phyloP scores from a whole-genome alignment of 1,140 invertebrate species.

The Antheraea mylitta region DNA sequence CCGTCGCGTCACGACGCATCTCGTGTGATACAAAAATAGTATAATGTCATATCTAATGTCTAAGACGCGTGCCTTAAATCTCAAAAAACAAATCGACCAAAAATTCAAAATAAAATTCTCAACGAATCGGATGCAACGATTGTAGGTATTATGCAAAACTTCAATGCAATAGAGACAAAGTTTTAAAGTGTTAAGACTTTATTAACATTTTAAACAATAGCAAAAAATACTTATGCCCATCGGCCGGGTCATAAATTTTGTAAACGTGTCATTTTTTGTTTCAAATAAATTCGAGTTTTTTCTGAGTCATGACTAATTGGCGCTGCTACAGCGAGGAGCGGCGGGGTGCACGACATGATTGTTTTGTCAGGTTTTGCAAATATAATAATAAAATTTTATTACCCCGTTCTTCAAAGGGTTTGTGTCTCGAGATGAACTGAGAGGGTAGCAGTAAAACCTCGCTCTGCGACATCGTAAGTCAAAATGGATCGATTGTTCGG shows the following conservation, averaged over 20 bases:
- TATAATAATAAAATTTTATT: constrained; percentile 77
- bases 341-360: constrained; percentile 56
- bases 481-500: constrained; percentile 67
- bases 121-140: not conserved
- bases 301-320: constrained; percentile 56
- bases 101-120: not conserved
- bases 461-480: constrained; percentile 57
- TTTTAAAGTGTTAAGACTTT: constrained; percentile 59
- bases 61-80: constrained; percentile 13
- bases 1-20: constrained; percentile 46
- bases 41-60: constrained; percentile 74
- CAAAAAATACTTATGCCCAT: constrained; percentile 47
- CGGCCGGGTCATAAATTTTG: constrained; percentile 38
- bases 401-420: constrained; percentile 74
- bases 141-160: constrained; percentile 15
- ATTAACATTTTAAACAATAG: constrained; percentile 50
- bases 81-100: not conserved
- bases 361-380: constrained; percentile 68
- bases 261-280: constrained; percentile 59
- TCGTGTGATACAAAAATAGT: constrained; percentile 65
- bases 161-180: constrained; percentile 38
- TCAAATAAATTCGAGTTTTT: constrained; percentile 53
- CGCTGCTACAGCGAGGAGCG: constrained; percentile 39
- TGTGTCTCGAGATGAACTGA: constrained; percentile 52
- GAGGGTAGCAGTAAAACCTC: constrained; percentile 67